phyloP scores from a whole-genome alignment of 1,140 invertebrate species.

The Linepithema humile region DNA sequence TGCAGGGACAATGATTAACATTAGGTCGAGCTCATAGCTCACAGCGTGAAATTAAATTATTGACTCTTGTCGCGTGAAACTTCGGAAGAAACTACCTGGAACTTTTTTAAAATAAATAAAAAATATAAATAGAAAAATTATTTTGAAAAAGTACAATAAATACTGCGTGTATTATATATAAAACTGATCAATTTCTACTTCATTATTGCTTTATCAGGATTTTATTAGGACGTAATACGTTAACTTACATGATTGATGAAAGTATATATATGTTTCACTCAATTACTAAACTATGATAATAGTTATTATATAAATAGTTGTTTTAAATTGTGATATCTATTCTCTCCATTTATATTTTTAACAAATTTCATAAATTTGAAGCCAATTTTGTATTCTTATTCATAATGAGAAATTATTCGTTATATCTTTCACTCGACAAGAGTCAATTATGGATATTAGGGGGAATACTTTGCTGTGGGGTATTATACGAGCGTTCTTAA shows the following conservation, averaged over 20 bases:
- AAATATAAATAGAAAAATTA: not conserved
- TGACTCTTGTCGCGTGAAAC: conserved; percentile 45
- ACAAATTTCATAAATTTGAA: not conserved
- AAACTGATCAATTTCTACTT: not conserved
- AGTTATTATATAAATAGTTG: not conserved
- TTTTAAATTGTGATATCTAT: not conserved
- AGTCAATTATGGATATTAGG: conserved; percentile 48
- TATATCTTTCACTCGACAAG: conserved; percentile 31
- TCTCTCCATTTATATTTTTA: not conserved
- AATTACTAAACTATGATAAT: not conserved
- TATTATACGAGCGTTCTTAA: conserved; percentile 65
- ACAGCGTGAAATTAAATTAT: conserved; percentile 71
- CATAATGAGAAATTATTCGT: not conserved
- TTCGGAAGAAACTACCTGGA: not conserved
- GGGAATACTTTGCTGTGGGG: conserved; percentile 32
- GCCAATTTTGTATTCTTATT: not conserved
- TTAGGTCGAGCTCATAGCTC: conserved; percentile 80
- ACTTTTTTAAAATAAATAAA: not conserved
- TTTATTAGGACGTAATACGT: not conserved
- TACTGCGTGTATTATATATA: not conserved
- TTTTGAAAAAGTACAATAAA: not conserved
- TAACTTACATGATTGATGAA: not conserved
- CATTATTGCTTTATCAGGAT: not conserved
- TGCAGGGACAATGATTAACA: conserved; percentile 80
- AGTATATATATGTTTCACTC: not conserved